Evolutionary conservation across 2,797 vertebrate genomes (phyloP).

Genomic region (Sparus aurata): DNA sequence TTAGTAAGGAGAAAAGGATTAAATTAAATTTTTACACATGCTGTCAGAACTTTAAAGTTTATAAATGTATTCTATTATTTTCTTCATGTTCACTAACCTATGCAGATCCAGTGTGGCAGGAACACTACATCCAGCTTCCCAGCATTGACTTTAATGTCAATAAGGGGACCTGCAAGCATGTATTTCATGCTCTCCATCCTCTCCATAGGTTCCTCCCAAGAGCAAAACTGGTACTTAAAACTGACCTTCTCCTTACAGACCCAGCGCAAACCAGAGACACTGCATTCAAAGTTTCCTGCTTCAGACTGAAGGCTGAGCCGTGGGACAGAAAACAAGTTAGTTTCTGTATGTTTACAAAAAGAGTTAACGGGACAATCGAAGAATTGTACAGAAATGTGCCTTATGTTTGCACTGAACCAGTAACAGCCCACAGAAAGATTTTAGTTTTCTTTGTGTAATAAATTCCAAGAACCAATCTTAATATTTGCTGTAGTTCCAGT

Average conservation of each 20-base stretch:
- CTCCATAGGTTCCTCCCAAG: slow-evolving; percentile 8
- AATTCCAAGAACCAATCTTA: background rate
- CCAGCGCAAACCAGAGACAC: too few relatives aligned
- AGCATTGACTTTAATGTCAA: slow-evolving; percentile 32
- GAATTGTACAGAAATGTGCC: background rate
- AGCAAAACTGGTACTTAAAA: background rate
- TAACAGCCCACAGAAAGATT: too few relatives aligned
- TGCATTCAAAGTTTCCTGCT: too few relatives aligned
- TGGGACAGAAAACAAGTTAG: too few relatives aligned
- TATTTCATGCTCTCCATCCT: slow-evolving; percentile 8
- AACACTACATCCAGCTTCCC: slow-evolving; percentile 22
- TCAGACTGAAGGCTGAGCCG: too few relatives aligned
- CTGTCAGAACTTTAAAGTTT: background rate
- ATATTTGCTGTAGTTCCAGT: too few relatives aligned
- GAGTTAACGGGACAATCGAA: too few relatives aligned
- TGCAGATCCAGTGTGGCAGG: slow-evolving; percentile 52
- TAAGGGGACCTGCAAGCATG: slow-evolving; percentile 35
- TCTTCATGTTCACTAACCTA: background rate
- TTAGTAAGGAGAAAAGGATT: too few relatives aligned
- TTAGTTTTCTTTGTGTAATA: background rate
- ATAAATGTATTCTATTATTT: background rate
- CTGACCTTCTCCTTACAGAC: background rate
- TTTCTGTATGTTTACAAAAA: background rate
- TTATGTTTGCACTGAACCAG: too few relatives aligned
- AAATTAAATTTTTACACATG: too few relatives aligned